Base-by-base conservation (phyloP, 2,113 vertebrate species). In the Nyctibius bracteatus region DNA sequence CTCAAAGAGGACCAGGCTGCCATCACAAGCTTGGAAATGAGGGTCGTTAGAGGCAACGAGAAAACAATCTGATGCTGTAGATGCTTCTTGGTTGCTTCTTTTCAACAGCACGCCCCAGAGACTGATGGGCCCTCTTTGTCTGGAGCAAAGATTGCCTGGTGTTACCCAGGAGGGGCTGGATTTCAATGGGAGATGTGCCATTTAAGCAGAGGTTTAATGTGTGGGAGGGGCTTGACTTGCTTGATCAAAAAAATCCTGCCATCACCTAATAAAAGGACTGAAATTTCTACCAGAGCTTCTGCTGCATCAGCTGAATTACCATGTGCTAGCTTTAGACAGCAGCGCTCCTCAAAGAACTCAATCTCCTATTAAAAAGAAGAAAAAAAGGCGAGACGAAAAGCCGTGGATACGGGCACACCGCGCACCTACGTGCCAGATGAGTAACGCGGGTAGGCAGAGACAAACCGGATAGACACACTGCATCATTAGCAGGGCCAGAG, bases 231-330 rank as follows among this genome's bases (percentile, higher is more conserved):
- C 25, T 94, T 61, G 71, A 68, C 35, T 74, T 37, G 23, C 87
- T 59, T 19, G 2, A 85, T 14, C 7, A 61, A 86, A 78, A 46
- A 30, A 39, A 8, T 11, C 27, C 79, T 49, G 59, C 88, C 51
- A 16, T 67, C 66, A 61, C 62, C 52, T 72, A 80, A 91, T 57
- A 82, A 92, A 86, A 0, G 5, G 88, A 58, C 74, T 54, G 85
- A 88, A 77, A 94, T 95, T 57, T 77, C 90, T 86, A 41, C 62
- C 85, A 2, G 41, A 90, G 90, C 79, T 91, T 90, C 87, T 95
- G 93, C 95, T 86, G 86, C 74, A 90, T 92, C 94, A 96, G 93
- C 85, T 95, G 93, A 93, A 94, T 85, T 80, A 57, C n/a, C 66
- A 37, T 43, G 67, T 68, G 70, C 44, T 68, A 55, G 86, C 63